Evolutionary conservation across 2,797 vertebrate species (phyloP), one percentile per base, ranked within the genome.

Genomic region (Calcarius lapponicus): DNA sequence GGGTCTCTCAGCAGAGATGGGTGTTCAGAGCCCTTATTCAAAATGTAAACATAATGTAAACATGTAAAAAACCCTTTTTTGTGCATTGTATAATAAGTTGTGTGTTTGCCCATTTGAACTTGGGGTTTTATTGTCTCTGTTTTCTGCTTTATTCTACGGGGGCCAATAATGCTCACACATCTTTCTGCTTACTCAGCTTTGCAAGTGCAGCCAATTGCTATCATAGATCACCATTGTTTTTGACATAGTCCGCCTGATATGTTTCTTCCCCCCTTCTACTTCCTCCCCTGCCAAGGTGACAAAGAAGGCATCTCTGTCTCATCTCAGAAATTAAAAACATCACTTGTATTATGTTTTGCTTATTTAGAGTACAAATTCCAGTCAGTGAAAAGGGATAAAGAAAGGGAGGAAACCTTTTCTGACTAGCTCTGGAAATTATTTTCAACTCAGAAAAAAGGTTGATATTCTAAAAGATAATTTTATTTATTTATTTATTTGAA

Each of bases 151-250:
- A 14, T 81, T 90, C 88, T 72, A 0, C 10, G 7, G 86, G 79
- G 90, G 88, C 47, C 80, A 67, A 16, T 93, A 87, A 64, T 17
- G n/a, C 34, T 96, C 25, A 26, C 9, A 16, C 45, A 19, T 85
- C 86, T 90, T 88, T 93, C 67, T 93, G 90, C 93, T 92, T 90
- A 80, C 81, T 94, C 71, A 87, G 88, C 92, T 90, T 92, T 92
- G 56, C 56, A 94, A 81, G 84, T 60, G 56, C 56, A 79, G 87
- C 76, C 79, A 79, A 36, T 73, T 10, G 13, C 80, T 95, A 13
- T 81, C 47, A 51, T 57, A 93, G 62, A 84, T 92, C 75, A 84
- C 17, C 0, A 0, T 34, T 91, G 66, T 6, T 94, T 96, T 88
- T 90, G 66, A 91, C 32, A 16, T 8, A 54, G 16, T 78, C 53